Evolutionary conservation across 37 sponge, comb jelly and placozoan species (phyloP).

Genomic region (Hexactinellida sp.): DNA sequence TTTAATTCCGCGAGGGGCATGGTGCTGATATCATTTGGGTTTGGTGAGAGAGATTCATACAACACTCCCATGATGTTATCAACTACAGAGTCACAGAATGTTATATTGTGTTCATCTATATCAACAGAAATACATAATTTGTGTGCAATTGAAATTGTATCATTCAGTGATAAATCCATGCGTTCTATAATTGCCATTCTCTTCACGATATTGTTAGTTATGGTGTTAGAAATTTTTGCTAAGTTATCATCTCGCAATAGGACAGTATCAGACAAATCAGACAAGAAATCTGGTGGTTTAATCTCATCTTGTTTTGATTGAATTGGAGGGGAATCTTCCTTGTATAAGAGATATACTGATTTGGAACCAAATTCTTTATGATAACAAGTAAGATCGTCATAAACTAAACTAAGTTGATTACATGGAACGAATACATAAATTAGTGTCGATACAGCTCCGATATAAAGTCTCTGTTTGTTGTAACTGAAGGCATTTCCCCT

Average conservation of each 20-base stretch:
- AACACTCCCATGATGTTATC: not conserved
- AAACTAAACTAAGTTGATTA: not conserved
- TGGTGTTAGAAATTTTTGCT: not conserved
- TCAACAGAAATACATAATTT: not conserved
- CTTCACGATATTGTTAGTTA: not conserved
- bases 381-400: no score
- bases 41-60: no score
- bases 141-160: not conserved
- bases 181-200: not conserved
- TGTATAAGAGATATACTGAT: not conserved
- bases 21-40: not conserved
- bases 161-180: not conserved
- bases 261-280: no score
- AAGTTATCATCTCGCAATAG: not conserved
- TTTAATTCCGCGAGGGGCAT: not conserved
- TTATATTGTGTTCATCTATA: conserved; percentile 2
- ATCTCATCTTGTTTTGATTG: no score
- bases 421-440: not conserved
- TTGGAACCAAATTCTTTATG: not conserved
- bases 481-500: conserved; percentile 18
- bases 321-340: not conserved
- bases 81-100: not conserved
- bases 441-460: not conserved
- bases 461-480: not conserved
- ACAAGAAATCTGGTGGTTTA: no score